phyloP scores from a whole-genome alignment of 92 coral and sea anemone genomes.

The Hydrozoanthus gracilis region DNA sequence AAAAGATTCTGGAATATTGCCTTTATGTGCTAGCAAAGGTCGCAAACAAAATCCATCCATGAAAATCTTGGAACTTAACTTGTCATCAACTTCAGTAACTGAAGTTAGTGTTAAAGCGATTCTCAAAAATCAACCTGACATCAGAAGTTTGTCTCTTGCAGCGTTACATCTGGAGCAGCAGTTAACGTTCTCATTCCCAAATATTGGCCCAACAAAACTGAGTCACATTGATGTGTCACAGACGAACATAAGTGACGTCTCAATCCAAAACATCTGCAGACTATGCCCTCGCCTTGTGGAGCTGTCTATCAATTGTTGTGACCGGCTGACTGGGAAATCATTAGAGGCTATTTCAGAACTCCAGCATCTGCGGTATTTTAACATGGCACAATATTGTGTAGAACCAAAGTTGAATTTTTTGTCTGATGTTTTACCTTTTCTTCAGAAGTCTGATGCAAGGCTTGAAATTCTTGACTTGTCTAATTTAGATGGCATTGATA shows the following conservation, averaged over 20 bases:
- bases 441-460: slow-evolving; percentile 51
- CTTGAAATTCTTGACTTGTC: slow-evolving; percentile 61
- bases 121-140: slow-evolving; percentile 53
- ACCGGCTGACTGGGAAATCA: slow-evolving; percentile 44
- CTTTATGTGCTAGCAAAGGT: slow-evolving; percentile 42
- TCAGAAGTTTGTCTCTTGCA: slow-evolving; percentile 69
- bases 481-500: slow-evolving; percentile 49
- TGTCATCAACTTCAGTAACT: slow-evolving; percentile 73
- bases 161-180: slow-evolving; percentile 11
- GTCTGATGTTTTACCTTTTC: slow-evolving; percentile 59
- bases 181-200: slow-evolving; percentile 20
- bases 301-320: slow-evolving; percentile 61
- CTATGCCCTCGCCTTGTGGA: slow-evolving; percentile 61
- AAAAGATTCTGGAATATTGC: slow-evolving; percentile 70
- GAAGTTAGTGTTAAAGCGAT: slow-evolving; percentile 59
- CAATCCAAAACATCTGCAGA: slow-evolving; percentile 52
- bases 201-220: slow-evolving; percentile 44
- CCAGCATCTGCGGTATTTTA: slow-evolving; percentile 51
- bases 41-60: slow-evolving; percentile 39
- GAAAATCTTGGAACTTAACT: slow-evolving; percentile 62
- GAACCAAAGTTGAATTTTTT: slow-evolving; percentile 43
- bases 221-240: slow-evolving; percentile 63
- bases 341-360: slow-evolving; percentile 49
- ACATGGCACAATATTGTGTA: slow-evolving; percentile 50
- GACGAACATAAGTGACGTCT: slow-evolving; percentile 45